phyloP scores from a whole-genome alignment of 2,113 vertebrate genomes.

The Fulica atra region DNA sequence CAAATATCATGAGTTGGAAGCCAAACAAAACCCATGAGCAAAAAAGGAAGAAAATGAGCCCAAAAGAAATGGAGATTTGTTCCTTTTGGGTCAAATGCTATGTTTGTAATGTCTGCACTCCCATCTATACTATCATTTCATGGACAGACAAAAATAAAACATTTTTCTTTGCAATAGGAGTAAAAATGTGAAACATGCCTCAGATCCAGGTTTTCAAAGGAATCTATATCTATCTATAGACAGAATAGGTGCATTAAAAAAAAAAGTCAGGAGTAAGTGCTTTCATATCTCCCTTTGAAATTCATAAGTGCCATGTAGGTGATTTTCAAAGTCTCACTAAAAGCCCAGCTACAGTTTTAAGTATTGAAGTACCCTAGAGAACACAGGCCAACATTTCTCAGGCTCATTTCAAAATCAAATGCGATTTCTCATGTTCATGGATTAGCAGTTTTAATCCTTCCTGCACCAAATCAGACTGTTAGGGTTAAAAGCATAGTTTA shows the following conservation, averaged over 20 bases:
- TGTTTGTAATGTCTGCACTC: background rate
- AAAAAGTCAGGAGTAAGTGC: background rate
- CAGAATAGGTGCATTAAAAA: background rate
- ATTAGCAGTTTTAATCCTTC: background rate
- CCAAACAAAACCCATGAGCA: constrained; percentile 43
- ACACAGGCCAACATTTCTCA: background rate
- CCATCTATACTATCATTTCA: background rate
- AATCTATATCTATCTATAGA: background rate
- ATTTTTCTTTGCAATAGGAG: background rate
- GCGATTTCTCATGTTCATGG: background rate
- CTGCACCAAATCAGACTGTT: background rate
- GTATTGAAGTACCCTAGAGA: background rate
- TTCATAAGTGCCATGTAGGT: background rate
- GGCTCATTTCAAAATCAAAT: background rate
- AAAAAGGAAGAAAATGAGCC: constrained; percentile 58
- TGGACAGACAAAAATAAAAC: background rate
- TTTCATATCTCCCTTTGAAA: background rate
- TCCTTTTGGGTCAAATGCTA: background rate
- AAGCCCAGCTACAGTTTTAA: background rate
- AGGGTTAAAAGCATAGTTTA: background rate
- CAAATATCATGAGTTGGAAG: constrained; percentile 18
- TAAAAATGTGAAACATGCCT: background rate
- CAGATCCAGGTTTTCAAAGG: background rate
- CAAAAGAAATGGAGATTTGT: constrained; percentile 74
- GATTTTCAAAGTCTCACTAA: background rate